These are phyloP conservation scores for Charaxes varanes DNA, from an alignment of 1,140 invertebrate species.

Conservation along the genomic window DNA sequence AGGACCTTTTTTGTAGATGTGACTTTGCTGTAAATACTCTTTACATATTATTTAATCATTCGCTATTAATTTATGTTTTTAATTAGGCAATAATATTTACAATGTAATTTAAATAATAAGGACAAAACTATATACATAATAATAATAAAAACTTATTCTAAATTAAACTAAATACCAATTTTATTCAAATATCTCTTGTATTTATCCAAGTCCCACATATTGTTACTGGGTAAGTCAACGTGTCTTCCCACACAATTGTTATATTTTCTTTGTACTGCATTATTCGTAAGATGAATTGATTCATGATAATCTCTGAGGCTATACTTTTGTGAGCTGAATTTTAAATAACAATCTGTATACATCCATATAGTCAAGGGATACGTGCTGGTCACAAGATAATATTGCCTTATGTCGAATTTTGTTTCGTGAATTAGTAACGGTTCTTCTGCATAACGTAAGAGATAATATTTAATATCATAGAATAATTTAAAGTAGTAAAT, in stretches of 20 bases:
- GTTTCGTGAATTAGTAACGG: constrained; percentile 90
- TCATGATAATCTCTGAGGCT: constrained; percentile 89
- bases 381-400: constrained; percentile 91
- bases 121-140: too few species aligned
- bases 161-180: too few species aligned
- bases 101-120: too few species aligned
- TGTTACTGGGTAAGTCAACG: constrained; percentile 82
- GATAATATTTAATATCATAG: constrained; percentile 4
- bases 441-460: constrained; percentile 76
- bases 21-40: too few species aligned
- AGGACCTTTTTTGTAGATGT: too few species aligned
- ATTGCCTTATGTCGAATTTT: constrained; percentile 94
- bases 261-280: constrained; percentile 91
- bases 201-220: constrained; percentile 90
- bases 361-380: constrained; percentile 89
- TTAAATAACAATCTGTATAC: constrained; percentile 90
- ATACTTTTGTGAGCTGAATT: constrained; percentile 93
- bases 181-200: constrained; percentile 81
- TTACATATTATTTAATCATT: too few species aligned
- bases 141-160: too few species aligned
- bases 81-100: too few species aligned
- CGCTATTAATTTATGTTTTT: too few species aligned
- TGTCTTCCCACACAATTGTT: constrained; percentile 77
- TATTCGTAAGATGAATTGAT: constrained; percentile 94
- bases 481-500: background rate